Conservation (phyloP, 35 echinoderm and acorn worm genomes). For the Strongylocentrotus purpuratus region DNA sequence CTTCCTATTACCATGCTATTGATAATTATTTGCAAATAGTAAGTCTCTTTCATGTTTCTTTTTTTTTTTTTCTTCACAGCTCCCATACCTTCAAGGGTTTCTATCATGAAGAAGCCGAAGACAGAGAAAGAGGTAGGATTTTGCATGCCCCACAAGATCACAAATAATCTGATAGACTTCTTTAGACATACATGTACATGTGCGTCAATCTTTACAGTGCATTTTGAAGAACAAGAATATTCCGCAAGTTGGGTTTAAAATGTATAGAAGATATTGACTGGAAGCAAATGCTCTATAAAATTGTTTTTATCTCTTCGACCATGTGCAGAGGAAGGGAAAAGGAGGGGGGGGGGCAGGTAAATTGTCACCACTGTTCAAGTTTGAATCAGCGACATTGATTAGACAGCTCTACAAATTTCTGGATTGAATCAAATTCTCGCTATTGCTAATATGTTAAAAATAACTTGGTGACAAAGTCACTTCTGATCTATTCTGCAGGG, state of each 20-base stretch:
- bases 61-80: background rate
- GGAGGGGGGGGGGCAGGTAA: background rate
- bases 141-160: background rate
- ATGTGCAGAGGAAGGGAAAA: too few relatives aligned
- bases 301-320: too few relatives aligned
- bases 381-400: background rate
- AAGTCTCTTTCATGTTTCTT: background rate
- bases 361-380: background rate
- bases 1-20: background rate
- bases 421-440: too few relatives aligned
- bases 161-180: background rate
- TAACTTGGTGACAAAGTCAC: too few relatives aligned
- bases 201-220: background rate
- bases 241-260: background rate
- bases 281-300: background rate
- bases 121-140: constrained; percentile 21
- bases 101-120: background rate
- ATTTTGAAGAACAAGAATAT: background rate
- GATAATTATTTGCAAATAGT: background rate
- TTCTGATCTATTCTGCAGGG: background rate
- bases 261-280: background rate
- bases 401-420: too few relatives aligned
- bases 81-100: background rate
- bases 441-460: too few relatives aligned
- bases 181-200: background rate